These are phyloP conservation scores for Choloepus didactylus DNA, from an alignment of 2,797 vertebrate species.

Conservation along the genomic window DNA sequence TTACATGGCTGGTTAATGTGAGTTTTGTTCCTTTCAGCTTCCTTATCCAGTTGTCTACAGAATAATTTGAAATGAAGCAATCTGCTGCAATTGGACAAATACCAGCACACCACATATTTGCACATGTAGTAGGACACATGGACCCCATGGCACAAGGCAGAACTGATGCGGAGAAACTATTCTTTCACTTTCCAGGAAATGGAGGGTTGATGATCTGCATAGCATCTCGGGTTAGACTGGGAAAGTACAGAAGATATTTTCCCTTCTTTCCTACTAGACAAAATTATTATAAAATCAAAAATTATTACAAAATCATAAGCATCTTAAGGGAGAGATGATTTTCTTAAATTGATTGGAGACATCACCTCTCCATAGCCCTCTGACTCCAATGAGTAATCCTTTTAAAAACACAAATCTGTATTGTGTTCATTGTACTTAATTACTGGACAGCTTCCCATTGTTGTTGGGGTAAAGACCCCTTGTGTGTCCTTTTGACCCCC, in stretches of 20 bases:
- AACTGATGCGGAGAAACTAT: not conserved
- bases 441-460: not conserved
- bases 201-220: not conserved
- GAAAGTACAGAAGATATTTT: not conserved
- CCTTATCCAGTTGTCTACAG: not conserved
- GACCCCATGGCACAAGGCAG: not conserved
- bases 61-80: not conserved
- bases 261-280: not conserved
- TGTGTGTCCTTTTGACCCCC: not conserved
- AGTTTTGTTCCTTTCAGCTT: not conserved
- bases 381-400: not conserved
- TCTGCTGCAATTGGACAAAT: not conserved
- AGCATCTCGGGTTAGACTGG: not conserved
- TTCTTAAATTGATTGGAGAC: not conserved
- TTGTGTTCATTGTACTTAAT: not conserved
- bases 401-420: not conserved
- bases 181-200: not conserved
- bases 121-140: fast-evolving
- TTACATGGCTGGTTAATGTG: not conserved
- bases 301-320: not conserved
- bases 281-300: not conserved
- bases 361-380: not conserved
- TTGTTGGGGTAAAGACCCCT: not conserved
- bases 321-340: not conserved
- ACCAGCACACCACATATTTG: not conserved